Conservation (phyloP, 2,888 invertebrate genomes). For the Agrotis ipsilon region DNA sequence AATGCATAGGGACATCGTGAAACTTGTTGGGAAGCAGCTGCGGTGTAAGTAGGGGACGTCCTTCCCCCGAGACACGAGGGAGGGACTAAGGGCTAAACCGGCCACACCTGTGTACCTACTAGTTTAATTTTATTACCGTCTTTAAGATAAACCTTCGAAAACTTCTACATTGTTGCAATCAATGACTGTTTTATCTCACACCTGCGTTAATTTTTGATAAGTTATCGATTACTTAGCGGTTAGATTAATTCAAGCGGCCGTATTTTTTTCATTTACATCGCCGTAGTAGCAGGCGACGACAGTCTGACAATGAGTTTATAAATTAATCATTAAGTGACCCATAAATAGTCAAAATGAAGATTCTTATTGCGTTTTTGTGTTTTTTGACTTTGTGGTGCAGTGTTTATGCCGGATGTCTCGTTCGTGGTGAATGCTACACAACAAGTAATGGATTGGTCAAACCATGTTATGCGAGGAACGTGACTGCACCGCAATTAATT, state of each 20-base stretch:
- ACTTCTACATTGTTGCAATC: constrained; percentile 53
- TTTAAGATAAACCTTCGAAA: constrained; percentile 45
- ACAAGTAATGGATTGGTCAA: constrained; percentile 72
- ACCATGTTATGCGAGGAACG: constrained; percentile 73
- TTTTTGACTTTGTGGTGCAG: constrained; percentile 72
- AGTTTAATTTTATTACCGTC: constrained; percentile 53
- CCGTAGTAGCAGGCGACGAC: constrained; percentile 25
- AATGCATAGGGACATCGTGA: constrained; percentile 73
- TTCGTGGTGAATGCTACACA: constrained; percentile 77
- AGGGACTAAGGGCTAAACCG: constrained; percentile 16
- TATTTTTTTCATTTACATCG: constrained; percentile 61
- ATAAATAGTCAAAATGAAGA: constrained; percentile 70
- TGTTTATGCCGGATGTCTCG: constrained; percentile 76
- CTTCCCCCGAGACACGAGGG: constrained; percentile 55
- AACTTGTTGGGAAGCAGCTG: constrained; percentile 66
- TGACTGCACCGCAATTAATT: constrained; percentile 71
- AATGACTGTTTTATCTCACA: constrained; percentile 75
- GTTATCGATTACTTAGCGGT: constrained; percentile 73
- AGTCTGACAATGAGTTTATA: constrained; percentile 45
- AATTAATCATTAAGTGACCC: constrained; percentile 14
- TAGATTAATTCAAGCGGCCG: constrained; percentile 64
- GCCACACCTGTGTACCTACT: constrained; percentile 70
- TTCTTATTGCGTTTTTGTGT: constrained; percentile 56
- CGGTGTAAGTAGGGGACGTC: constrained; percentile 46
- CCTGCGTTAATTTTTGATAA: constrained; percentile 82